Percentiles rank a stretch among this genome's conserved stretches.
Evolutionary conservation across 1,140 invertebrate species (phyloP).

Genomic region (Apis florea): DNA sequence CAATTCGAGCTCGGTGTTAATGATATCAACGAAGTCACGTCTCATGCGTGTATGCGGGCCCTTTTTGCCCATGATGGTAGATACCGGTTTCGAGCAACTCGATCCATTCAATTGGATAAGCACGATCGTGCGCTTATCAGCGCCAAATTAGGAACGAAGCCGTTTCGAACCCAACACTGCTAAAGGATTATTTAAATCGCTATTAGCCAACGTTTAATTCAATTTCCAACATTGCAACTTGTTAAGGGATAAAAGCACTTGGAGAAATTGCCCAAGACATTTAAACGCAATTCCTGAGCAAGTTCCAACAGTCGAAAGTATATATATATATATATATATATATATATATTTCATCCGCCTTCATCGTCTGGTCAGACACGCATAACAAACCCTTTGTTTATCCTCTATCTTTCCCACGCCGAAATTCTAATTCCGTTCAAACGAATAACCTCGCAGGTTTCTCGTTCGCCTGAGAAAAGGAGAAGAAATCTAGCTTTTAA

Average conservation of each 20-base stretch:
- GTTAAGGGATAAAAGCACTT: constrained; percentile 40
- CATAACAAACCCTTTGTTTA: constrained; percentile 55
- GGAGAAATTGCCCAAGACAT: constrained; percentile 18
- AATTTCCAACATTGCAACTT: constrained; percentile 19
- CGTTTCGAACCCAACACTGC: no score
- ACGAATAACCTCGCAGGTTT: constrained; percentile 24
- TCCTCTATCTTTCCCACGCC: constrained; percentile 38
- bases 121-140: background rate
- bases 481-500: background rate
- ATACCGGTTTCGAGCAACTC: background rate
- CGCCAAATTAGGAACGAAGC: no score
- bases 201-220: constrained; percentile 2
- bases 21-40: constrained; percentile 1
- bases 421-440: constrained; percentile 63
- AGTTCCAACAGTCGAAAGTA: no score
- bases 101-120: background rate
- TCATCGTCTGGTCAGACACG: constrained; percentile 45
- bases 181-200: no score
- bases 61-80: background rate
- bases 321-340: no score
- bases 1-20: background rate
- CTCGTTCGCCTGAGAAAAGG: background rate
- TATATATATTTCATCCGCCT: constrained; percentile 55
- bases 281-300: constrained; percentile 30
- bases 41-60: constrained; percentile 6